A percentile compares a stretch with the other conserved stretches of the same genome.
Conservation (phyloP, 1,140 invertebrate genomes). For the Zaprionus nigranus region DNA sequence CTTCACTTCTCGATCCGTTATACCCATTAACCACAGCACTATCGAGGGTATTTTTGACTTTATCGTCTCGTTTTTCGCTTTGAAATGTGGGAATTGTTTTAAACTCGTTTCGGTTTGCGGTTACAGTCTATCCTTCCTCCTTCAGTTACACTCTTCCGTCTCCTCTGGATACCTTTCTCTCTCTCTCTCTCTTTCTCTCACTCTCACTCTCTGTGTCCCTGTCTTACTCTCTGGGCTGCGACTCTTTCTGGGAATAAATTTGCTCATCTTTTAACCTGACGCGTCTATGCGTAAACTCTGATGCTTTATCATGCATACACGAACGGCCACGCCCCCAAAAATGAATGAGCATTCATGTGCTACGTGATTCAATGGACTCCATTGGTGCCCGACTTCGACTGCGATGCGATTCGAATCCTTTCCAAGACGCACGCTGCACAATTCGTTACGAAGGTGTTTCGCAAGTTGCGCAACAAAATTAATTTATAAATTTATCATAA, state of each 20-base stretch:
- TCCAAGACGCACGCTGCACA: not conserved
- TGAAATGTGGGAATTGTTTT: conserved; percentile 1
- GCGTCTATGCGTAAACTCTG: conserved; percentile 33
- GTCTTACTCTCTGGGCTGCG: not conserved
- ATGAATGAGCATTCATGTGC: conserved; percentile 35
- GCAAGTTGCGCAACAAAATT: conserved; percentile 44
- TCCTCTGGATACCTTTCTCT: not conserved
- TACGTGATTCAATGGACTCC: conserved; percentile 22
- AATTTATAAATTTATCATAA: conserved; percentile 65
- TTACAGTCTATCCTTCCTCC: not conserved
- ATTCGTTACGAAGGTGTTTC: conserved; percentile 34
- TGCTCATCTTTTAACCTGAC: conserved; percentile 23
- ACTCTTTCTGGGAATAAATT: conserved; percentile 19
- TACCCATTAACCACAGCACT: not conserved
- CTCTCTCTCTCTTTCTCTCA: not conserved
- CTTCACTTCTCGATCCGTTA: not conserved
- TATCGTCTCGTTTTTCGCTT: not conserved
- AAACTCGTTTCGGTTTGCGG: conserved; percentile 6
- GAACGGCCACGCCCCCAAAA: conserved; percentile 37
- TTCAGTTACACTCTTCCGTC: not conserved
- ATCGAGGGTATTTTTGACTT: not conserved
- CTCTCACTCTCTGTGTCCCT: not conserved
- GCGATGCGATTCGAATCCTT: conserved; percentile 37
- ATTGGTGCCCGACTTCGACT: not conserved
- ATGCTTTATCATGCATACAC: conserved; percentile 36